Evolutionary conservation across 2,113 vertebrate species (phyloP).

Genomic region (Cardinalis cardinalis): DNA sequence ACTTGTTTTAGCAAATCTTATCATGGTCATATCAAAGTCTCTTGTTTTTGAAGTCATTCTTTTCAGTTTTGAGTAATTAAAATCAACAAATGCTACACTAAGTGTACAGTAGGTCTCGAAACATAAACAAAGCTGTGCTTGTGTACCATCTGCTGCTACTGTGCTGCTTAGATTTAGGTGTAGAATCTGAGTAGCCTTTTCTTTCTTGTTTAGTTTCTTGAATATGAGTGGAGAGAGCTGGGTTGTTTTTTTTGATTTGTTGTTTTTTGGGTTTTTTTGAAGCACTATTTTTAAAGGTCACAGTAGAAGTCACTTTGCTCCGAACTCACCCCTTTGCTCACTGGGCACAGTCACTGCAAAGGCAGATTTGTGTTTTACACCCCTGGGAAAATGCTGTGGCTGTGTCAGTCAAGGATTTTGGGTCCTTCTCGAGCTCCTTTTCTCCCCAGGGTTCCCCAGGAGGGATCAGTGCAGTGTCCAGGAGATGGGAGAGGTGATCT

Average conservation of each 20-base stretch:
- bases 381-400: neutral
- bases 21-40: conserved; percentile 67
- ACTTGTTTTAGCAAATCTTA: conserved; percentile 65
- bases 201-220: conserved; percentile 5
- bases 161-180: conserved; percentile 59
- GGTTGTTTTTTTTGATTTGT: neutral
- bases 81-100: conserved; percentile 69
- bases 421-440: neutral
- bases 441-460: neutral
- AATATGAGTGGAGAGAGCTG: neutral
- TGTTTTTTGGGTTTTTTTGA: neutral
- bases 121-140: conserved; percentile 71
- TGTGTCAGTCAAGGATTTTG: neutral
- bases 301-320: neutral
- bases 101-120: conserved; percentile 69
- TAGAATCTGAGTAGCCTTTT: conserved; percentile 64
- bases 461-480: neutral
- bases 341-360: neutral
- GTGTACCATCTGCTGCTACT: conserved; percentile 66
- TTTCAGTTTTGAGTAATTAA: conserved; percentile 72
- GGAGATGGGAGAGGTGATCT: neutral
- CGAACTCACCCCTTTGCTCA: neutral
- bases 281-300: neutral
- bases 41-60: conserved; percentile 67
- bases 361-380: neutral